Evolutionary conservation across 1,140 invertebrate genomes (phyloP), one percentile per base, ranked within the genome.

Genomic region (Zaprionus lachaisei): DNA sequence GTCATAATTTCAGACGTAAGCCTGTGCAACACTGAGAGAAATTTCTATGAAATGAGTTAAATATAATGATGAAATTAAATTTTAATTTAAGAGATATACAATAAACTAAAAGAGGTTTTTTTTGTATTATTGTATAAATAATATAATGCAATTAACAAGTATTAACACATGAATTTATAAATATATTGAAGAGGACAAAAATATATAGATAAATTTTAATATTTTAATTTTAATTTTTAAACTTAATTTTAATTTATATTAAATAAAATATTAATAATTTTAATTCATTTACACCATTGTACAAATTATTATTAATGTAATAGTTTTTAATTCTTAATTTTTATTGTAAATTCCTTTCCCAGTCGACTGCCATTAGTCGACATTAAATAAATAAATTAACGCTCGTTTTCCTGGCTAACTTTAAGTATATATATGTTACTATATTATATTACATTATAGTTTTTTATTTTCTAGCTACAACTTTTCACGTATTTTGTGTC

Each of bases 1-100:
- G 63, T 72, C 74, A 77, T 72, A 77, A 77, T 58, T 70, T 70
- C n/a, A 7, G 44, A 5, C 26, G 22, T 47, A 22, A 38, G n/a
- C 49, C 2, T 6, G 51, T 15, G 17, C 34, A 15, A 31, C 70
- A 77, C 71, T 73, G 63, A 38, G 22, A 60, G 37, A 67, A 68
- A 73, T 44, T 47, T 12, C 9, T 9, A 15, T 22, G 26, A 65
- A 34, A 34, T 22, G 22, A 28, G 26, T 26, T 58, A n/a, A 20
- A 51, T 4, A 12, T 12, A 11, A 2, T 22, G 0, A 22, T 11
- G 15, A 44, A 17, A 15, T n/a, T n/a, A n/a, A n/a, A n/a, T n/a
- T n/a, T n/a, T n/a, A n/a, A n/a, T 41, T 41, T 0, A 41, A 41
- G 14, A 41, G 15, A 41, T n/a, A 41, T 41, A 41, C 0, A 15